These are phyloP conservation scores for Setophaga coronata DNA, from an alignment of 2,113 vertebrate species.

Conservation along the genomic window DNA sequence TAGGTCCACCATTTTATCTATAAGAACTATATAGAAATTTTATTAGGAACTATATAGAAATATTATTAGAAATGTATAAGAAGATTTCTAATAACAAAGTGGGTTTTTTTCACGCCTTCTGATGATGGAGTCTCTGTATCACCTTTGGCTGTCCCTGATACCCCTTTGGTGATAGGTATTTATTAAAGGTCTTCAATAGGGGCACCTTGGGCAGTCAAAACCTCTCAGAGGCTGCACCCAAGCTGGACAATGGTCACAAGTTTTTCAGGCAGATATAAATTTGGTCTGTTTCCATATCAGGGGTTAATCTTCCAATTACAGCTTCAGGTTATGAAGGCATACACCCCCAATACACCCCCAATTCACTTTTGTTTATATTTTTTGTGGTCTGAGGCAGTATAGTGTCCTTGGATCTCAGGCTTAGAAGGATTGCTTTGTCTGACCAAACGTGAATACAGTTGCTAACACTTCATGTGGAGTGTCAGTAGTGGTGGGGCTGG, in stretches of 20 bases:
- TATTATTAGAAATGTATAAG: too few relatives aligned
- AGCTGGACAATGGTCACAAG: rapidly evolving
- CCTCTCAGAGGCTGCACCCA: neutral
- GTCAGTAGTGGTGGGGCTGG: too few relatives aligned
- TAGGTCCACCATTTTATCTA: too few relatives aligned
- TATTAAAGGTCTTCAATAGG: neutral
- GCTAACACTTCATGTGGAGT: rapidly evolving
- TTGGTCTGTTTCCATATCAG: neutral
- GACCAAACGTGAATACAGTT: too few relatives aligned
- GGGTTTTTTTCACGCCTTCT: too few relatives aligned
- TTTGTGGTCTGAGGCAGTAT: rapidly evolving
- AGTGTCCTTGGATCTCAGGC: too few relatives aligned
- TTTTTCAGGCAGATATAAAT: neutral
- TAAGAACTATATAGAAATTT: too few relatives aligned
- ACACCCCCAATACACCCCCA: neutral
- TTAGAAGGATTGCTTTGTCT: neutral
- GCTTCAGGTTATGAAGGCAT: too few relatives aligned
- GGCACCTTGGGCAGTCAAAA: neutral
- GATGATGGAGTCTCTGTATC: too few relatives aligned
- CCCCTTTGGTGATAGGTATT: neutral
- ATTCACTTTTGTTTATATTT: neutral
- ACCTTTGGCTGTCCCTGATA: too few relatives aligned
- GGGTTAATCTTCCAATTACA: neutral
- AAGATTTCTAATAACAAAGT: too few relatives aligned
- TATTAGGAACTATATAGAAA: too few relatives aligned